Evolutionary conservation across 2,113 vertebrate genomes (phyloP).

Genomic region (Osmerus eperlanus): DNA sequence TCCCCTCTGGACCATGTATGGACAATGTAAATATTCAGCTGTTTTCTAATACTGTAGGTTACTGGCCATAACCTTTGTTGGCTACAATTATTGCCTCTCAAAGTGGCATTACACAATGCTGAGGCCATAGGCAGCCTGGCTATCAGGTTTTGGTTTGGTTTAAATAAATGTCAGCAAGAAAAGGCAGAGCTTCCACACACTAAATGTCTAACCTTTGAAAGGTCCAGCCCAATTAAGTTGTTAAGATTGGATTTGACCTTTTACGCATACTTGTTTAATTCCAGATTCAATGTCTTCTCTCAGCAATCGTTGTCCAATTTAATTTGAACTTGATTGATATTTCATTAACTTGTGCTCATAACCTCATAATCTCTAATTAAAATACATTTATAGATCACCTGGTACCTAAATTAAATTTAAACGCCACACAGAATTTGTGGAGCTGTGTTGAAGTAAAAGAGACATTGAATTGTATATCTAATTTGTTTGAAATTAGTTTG

Average conservation of each 20-base stretch:
- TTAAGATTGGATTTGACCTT: slow-evolving; percentile 59
- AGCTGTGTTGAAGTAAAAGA: no score
- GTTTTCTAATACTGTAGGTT: no score
- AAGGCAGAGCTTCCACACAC: slow-evolving; percentile 15
- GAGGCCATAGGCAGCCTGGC: not conserved
- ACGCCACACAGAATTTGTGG: no score
- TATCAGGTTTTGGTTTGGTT: slow-evolving; percentile 8
- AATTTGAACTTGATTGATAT: slow-evolving; percentile 51
- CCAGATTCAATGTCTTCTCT: slow-evolving; percentile 29
- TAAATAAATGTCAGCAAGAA: slow-evolving; percentile 1
- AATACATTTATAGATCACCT: slow-evolving; percentile 15
- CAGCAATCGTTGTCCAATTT: slow-evolving; percentile 39
- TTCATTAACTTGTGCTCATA: slow-evolving; percentile 48
- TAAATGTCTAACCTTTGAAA: slow-evolving; percentile 34
- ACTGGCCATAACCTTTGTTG: no score
- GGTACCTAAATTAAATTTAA: not conserved
- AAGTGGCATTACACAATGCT: not conserved
- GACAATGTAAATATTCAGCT: no score
- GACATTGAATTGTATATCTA: no score
- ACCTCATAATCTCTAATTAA: slow-evolving; percentile 25
- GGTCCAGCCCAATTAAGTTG: slow-evolving; percentile 43
- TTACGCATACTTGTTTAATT: slow-evolving; percentile 58
- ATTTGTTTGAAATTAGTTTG: no score
- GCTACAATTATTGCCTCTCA: no score
- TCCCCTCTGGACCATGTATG: no score